These are phyloP conservation scores for Charaxes varanes DNA, from an alignment of 1,140 invertebrate species.

Conservation along the genomic window DNA sequence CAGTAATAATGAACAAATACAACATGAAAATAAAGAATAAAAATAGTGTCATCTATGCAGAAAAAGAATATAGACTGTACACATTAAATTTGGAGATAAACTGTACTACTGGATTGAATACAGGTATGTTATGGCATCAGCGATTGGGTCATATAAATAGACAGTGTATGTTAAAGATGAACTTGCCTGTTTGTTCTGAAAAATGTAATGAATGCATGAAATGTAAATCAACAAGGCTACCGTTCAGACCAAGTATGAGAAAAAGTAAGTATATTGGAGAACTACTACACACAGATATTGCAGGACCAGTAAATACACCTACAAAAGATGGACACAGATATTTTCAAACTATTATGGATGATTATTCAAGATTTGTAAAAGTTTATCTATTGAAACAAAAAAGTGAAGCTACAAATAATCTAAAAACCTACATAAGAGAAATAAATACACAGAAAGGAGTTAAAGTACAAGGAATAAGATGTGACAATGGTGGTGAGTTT, in stretches of 20 bases:
- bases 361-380: conserved; percentile 17
- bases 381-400: conserved; percentile 14
- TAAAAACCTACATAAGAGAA: conserved; percentile 17
- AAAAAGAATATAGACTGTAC: too few relatives aligned
- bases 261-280: conserved; percentile 16
- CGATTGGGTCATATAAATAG: conserved; percentile 3
- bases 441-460: conserved; percentile 13
- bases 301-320: conserved; percentile 13
- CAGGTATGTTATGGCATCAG: conserved; percentile 2
- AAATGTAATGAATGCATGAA: neutral
- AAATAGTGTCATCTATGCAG: too few relatives aligned
- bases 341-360: conserved; percentile 22
- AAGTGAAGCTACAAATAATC: conserved; percentile 17
- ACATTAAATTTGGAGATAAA: too few relatives aligned
- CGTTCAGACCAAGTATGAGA: conserved; percentile 11
- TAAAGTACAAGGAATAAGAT: conserved; percentile 18
- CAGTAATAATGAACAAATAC: too few relatives aligned
- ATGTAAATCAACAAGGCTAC: conserved; percentile 15
- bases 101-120: too few relatives aligned
- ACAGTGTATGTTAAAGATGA: neutral
- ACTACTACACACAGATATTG: conserved; percentile 14
- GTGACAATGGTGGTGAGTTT: conserved; percentile 22
- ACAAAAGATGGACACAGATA: conserved; percentile 14
- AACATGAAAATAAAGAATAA: too few relatives aligned
- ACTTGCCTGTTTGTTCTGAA: neutral